A percentile compares a stretch with the other conserved stretches of the same genome.
Conservation (phyloP, 2,797 vertebrate genomes). For the Tokudaia tokunoshimensis region DNA sequence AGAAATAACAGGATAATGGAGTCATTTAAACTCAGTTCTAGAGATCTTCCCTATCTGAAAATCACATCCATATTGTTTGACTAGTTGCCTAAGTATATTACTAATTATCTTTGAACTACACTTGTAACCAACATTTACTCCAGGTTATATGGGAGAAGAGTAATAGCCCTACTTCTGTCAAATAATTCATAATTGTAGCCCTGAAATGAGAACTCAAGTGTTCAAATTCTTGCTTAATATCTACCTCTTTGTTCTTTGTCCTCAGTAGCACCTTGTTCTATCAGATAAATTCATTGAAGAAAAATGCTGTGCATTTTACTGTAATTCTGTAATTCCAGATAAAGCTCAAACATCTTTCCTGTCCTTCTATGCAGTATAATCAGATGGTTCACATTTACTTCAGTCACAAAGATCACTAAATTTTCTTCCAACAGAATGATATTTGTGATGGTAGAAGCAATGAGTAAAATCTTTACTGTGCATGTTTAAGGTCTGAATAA, state of each 20-base stretch:
- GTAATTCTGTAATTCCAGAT: slow-evolving; percentile 28
- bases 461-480: not conserved
- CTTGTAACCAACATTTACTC: slow-evolving; percentile 10
- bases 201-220: slow-evolving; percentile 3
- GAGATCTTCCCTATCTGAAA: not conserved
- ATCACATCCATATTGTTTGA: not conserved
- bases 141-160: not conserved
- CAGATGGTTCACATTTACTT: slow-evolving; percentile 6
- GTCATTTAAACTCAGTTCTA: not conserved
- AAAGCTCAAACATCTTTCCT: not conserved
- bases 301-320: not conserved
- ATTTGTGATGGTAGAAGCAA: not conserved
- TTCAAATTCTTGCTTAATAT: not conserved
- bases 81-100: not conserved
- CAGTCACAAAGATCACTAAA: not conserved
- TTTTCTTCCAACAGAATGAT: not conserved
- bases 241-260: slow-evolving; percentile 7
- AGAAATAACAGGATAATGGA: not conserved
- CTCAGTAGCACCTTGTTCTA: slow-evolving; percentile 46
- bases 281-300: slow-evolving; percentile 5
- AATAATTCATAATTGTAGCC: not conserved
- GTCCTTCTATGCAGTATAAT: not conserved
- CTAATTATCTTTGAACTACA: not conserved
- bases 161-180: not conserved
- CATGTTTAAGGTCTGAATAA: slow-evolving; percentile 1